phyloP scores from a whole-genome alignment of 2,113 vertebrate species.

The Mus pahari region DNA sequence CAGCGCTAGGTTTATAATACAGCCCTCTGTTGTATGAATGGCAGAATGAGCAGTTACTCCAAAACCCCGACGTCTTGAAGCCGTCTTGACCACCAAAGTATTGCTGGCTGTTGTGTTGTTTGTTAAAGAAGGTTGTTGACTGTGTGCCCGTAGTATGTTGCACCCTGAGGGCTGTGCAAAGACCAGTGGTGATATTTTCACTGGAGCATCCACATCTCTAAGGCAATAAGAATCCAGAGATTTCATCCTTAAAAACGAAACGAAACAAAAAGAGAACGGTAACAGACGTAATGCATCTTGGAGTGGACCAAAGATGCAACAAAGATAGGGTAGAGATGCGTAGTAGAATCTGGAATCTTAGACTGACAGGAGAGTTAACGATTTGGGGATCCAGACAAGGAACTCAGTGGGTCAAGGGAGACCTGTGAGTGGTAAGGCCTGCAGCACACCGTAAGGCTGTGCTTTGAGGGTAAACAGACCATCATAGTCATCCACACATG shows the following conservation, averaged over 20 bases:
- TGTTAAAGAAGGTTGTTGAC: background rate
- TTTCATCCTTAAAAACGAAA: background rate
- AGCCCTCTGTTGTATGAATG: constrained; percentile 9
- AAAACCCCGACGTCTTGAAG: constrained; percentile 36
- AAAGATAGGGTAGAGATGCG: background rate
- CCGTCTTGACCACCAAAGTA: background rate
- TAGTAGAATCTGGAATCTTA: background rate
- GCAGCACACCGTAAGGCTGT: background rate
- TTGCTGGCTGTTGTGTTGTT: background rate
- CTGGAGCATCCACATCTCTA: background rate
- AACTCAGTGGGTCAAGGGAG: background rate
- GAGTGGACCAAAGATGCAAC: constrained; percentile 6
- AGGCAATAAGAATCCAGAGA: background rate
- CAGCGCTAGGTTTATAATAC: background rate
- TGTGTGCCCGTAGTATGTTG: background rate
- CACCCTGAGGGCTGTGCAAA: background rate
- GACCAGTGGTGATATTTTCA: background rate
- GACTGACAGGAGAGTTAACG: background rate
- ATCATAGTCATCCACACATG: background rate
- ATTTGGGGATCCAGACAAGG: background rate
- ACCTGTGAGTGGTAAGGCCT: too few species aligned
- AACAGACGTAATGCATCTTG: background rate
- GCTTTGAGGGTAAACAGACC: too few species aligned
- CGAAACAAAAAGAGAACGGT: background rate
- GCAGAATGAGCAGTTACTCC: constrained; percentile 39